These are phyloP conservation scores for Drosophila grimshawi DNA, from an alignment of 1,140 invertebrate genomes.

Conservation along the genomic window DNA sequence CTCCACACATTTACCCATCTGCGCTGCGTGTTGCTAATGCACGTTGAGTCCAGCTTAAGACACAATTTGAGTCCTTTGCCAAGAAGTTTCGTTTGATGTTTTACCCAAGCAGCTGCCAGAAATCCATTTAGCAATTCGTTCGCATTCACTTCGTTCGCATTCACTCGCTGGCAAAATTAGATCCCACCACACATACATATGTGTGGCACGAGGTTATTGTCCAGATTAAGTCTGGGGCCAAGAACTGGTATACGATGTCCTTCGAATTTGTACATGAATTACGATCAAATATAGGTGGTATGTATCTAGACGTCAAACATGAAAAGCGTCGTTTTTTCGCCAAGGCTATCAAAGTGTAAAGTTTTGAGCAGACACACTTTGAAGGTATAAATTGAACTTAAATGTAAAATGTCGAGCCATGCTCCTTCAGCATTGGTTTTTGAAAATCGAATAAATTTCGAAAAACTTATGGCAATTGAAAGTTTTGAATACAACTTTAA, in stretches of 20 bases:
- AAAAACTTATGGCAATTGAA: no score
- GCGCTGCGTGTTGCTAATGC: slow-evolving; percentile 71
- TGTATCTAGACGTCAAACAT: no score
- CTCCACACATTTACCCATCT: not conserved
- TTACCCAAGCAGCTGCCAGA: slow-evolving; percentile 27
- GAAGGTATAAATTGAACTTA: no score
- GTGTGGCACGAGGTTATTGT: not conserved
- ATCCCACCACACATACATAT: not conserved
- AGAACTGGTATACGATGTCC: not conserved
- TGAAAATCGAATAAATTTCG: no score
- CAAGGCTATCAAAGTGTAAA: no score
- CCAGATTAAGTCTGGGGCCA: not conserved
- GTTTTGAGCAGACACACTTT: no score
- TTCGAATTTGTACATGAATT: not conserved
- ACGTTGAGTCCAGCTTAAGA: slow-evolving; percentile 79
- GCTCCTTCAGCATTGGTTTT: no score
- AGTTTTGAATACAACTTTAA: no score
- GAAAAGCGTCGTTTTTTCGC: no score
- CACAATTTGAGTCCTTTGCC: slow-evolving; percentile 71
- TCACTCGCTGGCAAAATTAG: slow-evolving; percentile 48
- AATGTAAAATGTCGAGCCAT: no score
- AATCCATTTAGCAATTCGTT: slow-evolving; percentile 64
- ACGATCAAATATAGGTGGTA: not conserved
- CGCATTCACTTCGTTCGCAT: slow-evolving; percentile 57
- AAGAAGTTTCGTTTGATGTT: slow-evolving; percentile 71